Evolutionary conservation across 2,888 invertebrate genomes (phyloP).

Genomic region (Agapostemon virescens): DNA sequence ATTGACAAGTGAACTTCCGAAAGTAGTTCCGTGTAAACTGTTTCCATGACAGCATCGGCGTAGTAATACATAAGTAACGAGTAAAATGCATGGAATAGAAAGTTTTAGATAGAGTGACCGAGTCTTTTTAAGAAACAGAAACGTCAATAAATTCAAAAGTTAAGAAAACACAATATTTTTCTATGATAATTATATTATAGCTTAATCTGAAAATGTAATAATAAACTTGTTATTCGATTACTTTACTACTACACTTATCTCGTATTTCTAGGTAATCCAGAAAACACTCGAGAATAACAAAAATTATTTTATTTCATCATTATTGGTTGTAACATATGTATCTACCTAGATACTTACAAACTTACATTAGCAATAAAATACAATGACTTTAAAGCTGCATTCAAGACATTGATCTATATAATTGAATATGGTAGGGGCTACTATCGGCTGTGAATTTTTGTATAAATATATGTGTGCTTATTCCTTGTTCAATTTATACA

Average conservation of each 20-base stretch:
- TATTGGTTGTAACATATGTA: background rate
- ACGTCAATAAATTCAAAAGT: background rate
- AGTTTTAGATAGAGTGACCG: background rate
- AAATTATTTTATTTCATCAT: background rate
- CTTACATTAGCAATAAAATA: background rate
- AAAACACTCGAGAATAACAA: background rate
- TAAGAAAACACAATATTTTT: background rate
- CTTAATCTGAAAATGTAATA: background rate
- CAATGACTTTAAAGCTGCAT: too few species aligned
- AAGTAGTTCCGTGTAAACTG: conserved; percentile 75
- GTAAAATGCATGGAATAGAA: conserved; percentile 25
- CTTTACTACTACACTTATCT: background rate
- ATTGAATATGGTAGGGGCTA: too few species aligned
- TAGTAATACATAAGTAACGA: conserved; percentile 55
- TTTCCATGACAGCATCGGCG: conserved; percentile 72
- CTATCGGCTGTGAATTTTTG: too few species aligned
- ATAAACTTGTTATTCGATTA: background rate
- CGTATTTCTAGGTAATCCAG: background rate
- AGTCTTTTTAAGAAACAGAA: background rate
- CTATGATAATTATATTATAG: background rate
- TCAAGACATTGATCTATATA: too few species aligned
- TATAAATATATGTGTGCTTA: too few species aligned
- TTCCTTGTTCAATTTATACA: too few species aligned
- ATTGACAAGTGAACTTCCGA: conserved; percentile 73
- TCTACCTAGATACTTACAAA: background rate